phyloP scores from a whole-genome alignment of 2,888 invertebrate species.

The Neria commutata region DNA sequence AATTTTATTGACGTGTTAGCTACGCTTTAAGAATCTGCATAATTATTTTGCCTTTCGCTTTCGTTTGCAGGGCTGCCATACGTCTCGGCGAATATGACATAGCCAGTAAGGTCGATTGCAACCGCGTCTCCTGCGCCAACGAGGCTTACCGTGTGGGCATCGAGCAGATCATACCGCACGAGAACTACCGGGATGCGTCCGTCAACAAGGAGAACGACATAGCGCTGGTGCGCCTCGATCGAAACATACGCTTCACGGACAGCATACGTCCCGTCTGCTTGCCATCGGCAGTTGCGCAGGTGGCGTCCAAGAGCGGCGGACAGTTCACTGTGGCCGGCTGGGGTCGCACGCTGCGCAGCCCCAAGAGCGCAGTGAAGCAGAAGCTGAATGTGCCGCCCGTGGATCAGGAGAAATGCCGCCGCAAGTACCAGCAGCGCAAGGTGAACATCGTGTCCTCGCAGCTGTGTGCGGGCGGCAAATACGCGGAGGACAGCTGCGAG shows the following conservation, averaged over 20 bases:
- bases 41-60: background rate
- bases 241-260: conserved; percentile 65
- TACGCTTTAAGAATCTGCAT: conserved; percentile 18
- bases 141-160: conserved; percentile 67
- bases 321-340: conserved; percentile 67
- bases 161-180: conserved; percentile 70
- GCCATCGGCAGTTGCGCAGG: conserved; percentile 56
- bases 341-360: conserved; percentile 65
- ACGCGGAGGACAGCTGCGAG: conserved; percentile 72
- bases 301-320: conserved; percentile 37
- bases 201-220: conserved; percentile 73
- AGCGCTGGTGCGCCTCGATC: conserved; percentile 70
- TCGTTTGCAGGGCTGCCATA: conserved; percentile 43
- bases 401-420: conserved; percentile 62
- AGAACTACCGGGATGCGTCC: conserved; percentile 67
- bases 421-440: conserved; percentile 46
- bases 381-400: conserved; percentile 64
- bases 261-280: conserved; percentile 69
- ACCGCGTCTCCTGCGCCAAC: conserved; percentile 63
- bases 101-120: conserved; percentile 50
- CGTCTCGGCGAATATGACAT: conserved; percentile 57
- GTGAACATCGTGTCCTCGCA: conserved; percentile 60
- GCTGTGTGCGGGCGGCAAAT: conserved; percentile 74
- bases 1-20: background rate
- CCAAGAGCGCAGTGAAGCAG: conserved; percentile 65